phyloP scores from a whole-genome alignment of 92 coral and sea anemone genomes.

The Palythoa caribaeorum region DNA sequence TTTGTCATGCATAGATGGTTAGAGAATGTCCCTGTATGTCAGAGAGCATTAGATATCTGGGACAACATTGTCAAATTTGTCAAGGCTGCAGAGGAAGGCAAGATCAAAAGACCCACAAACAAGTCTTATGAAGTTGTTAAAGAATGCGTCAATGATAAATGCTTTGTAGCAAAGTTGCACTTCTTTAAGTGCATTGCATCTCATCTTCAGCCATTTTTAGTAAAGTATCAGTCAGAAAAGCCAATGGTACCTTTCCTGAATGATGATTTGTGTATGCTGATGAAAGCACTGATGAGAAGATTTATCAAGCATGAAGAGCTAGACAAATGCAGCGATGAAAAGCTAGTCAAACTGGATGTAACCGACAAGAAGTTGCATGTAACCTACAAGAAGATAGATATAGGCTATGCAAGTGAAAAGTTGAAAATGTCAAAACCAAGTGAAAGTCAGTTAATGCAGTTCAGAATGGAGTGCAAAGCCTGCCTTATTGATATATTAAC shows the following conservation, averaged over 20 bases:
- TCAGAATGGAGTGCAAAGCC: conserved; percentile 65
- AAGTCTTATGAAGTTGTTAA: conserved; percentile 51
- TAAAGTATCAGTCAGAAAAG: conserved; percentile 60
- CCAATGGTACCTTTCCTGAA: conserved; percentile 57
- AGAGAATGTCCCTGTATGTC: conserved; percentile 65
- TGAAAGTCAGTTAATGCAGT: conserved; percentile 61
- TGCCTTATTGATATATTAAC: conserved; percentile 53
- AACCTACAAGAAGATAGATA: conserved; percentile 52
- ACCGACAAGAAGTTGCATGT: conserved; percentile 49
- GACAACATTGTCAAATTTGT: conserved; percentile 58
- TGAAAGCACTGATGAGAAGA: conserved; percentile 58
- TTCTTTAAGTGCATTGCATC: conserved; percentile 71
- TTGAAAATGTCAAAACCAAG: conserved; percentile 34
- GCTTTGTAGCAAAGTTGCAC: conserved; percentile 61
- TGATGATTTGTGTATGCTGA: conserved; percentile 51
- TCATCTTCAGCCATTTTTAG: conserved; percentile 55
- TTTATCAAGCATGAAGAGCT: conserved; percentile 49
- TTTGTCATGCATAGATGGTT: conserved; percentile 62
- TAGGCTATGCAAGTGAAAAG: conserved; percentile 65
- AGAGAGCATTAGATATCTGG: conserved; percentile 66
- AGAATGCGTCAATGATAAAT: conserved; percentile 61
- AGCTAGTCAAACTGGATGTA: conserved; percentile 54
- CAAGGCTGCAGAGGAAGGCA: conserved; percentile 62
- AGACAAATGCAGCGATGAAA: conserved; percentile 26
- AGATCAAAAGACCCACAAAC: conserved; percentile 49